A percentile compares a stretch with the other conserved stretches of the same genome.
phyloP scores from a whole-genome alignment of 2,888 invertebrate genomes.

The Vesta saturnalis region DNA sequence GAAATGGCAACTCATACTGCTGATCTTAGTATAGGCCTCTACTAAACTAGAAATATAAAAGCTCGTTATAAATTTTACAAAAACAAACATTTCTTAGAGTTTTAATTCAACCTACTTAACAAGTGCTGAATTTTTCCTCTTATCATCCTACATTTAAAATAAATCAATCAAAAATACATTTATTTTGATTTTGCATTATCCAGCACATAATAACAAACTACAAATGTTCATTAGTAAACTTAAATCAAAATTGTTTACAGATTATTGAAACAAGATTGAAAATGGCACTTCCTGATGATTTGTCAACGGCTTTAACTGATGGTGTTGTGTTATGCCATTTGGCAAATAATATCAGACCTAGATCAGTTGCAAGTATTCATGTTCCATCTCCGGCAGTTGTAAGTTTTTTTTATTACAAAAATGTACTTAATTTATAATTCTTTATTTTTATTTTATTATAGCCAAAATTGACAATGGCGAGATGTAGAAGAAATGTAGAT shows the following conservation, averaged over 20 bases:
- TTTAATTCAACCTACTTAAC: no score
- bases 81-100: no score
- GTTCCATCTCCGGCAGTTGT: conserved; percentile 94
- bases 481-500: conserved; percentile 94
- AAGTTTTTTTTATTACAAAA: conserved; percentile 62
- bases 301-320: conserved; percentile 86
- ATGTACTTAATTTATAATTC: conserved; percentile 11
- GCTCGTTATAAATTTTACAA: no score
- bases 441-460: conserved; percentile 62
- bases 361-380: conserved; percentile 93
- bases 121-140: no score
- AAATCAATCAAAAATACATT: no score
- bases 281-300: conserved; percentile 87
- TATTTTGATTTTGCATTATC: no score
- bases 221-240: background rate
- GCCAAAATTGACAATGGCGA: conserved; percentile 95
- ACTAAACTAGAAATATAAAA: no score
- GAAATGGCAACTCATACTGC: no score
- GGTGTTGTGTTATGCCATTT: conserved; percentile 95
- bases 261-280: conserved; percentile 90
- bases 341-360: conserved; percentile 90
- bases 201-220: no score
- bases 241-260: conserved; percentile 63
- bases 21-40: no score
- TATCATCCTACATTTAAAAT: no score